phyloP scores from a whole-genome alignment of 1,140 invertebrate species.

The Drosophila tsacasi region DNA sequence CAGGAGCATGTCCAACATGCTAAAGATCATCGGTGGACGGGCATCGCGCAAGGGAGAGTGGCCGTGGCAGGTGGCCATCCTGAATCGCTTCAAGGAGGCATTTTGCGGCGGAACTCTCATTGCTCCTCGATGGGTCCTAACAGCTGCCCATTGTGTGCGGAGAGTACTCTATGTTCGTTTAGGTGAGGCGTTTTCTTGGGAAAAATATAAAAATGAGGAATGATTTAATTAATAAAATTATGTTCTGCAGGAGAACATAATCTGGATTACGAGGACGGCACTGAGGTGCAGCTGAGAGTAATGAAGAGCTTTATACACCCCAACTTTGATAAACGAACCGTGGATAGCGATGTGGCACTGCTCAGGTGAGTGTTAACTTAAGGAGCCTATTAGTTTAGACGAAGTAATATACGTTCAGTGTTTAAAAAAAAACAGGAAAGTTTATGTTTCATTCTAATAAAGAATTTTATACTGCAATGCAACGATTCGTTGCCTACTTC shows the following conservation, averaged over 20 bases:
- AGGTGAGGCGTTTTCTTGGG: constrained; percentile 85
- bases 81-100: constrained; percentile 93
- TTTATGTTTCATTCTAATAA: not conserved
- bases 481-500: not conserved
- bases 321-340: constrained; percentile 93
- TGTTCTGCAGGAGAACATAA: constrained; percentile 94
- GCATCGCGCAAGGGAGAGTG: constrained; percentile 92
- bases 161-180: constrained; percentile 92
- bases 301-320: constrained; percentile 92
- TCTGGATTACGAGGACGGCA: constrained; percentile 88
- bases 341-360: constrained; percentile 96
- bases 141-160: constrained; percentile 95
- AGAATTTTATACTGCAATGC: not conserved
- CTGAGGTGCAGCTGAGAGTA: constrained; percentile 91
- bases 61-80: constrained; percentile 97
- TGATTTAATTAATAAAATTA: constrained; percentile 68
- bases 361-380: constrained; percentile 86
- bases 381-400: not conserved
- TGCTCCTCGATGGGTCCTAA: constrained; percentile 94
- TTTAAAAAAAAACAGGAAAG: not conserved
- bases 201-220: not conserved
- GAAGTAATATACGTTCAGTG: not conserved
- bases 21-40: constrained; percentile 94
- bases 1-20: constrained; percentile 86
- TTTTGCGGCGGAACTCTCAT: constrained; percentile 97